Evolutionary conservation across 2,113 vertebrate genomes (phyloP).

Genomic region (Sebastes fasciatus): DNA sequence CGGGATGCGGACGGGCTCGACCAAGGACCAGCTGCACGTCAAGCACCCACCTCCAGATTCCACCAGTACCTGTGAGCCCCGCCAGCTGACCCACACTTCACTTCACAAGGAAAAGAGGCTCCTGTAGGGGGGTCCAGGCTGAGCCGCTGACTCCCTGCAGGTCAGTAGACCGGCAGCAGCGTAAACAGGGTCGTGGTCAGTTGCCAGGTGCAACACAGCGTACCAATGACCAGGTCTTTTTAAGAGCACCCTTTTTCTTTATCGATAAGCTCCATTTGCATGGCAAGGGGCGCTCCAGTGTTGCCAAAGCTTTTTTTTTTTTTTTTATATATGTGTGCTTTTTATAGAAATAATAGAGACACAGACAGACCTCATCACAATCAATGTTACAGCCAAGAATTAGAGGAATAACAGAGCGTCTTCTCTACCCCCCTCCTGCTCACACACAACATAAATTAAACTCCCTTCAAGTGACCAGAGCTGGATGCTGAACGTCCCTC

Average conservation of each 20-base stretch:
- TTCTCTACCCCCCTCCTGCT: constrained; percentile 7
- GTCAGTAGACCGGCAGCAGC: constrained; percentile 53
- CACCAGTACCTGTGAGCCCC: constrained; percentile 82
- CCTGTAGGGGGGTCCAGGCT: constrained; percentile 5
- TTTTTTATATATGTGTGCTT: constrained; percentile 51
- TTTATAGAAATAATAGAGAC: constrained; percentile 58
- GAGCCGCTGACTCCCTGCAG: constrained; percentile 52
- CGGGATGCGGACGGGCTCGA: constrained; percentile 46
- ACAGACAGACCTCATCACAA: constrained; percentile 57
- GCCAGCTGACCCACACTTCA: constrained; percentile 2
- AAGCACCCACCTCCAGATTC: constrained; percentile 83
- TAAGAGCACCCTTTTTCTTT: constrained; percentile 43
- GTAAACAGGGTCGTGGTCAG: constrained; percentile 12
- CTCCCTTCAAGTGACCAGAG: constrained; percentile 19
- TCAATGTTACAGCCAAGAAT: constrained; percentile 66
- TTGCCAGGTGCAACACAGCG: constrained; percentile 38
- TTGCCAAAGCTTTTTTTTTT: constrained; percentile 81
- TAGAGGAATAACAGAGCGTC: constrained; percentile 7
- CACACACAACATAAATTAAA: not conserved
- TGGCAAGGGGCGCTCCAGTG: constrained; percentile 57
- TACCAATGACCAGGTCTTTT: constrained; percentile 23
- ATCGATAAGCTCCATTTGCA: constrained; percentile 59
- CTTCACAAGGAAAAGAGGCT: constrained; percentile 2
- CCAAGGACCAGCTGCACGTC: constrained; percentile 61
- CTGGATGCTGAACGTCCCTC: constrained; percentile 18